phyloP scores from a whole-genome alignment of 2,113 vertebrate species.

The Bungarus multicinctus region DNA sequence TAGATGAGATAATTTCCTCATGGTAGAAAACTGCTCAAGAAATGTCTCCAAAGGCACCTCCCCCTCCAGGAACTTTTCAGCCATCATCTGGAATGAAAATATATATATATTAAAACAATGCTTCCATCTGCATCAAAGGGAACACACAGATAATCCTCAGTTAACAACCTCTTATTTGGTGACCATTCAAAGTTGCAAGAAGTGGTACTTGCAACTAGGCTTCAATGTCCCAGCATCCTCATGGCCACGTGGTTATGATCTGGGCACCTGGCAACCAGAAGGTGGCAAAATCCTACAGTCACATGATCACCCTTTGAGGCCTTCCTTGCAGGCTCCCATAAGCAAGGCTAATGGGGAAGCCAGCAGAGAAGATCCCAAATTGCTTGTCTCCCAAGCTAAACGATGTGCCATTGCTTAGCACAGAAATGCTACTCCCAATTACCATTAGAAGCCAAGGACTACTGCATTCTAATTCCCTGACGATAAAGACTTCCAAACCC shows the following conservation, averaged over 20 bases:
- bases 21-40: constrained; percentile 79
- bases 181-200: background rate
- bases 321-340: background rate
- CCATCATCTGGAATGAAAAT: constrained; percentile 75
- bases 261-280: background rate
- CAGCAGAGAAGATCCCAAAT: background rate
- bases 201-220: background rate
- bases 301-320: background rate
- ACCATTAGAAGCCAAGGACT: background rate
- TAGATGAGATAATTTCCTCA: constrained; percentile 82
- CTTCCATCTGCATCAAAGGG: background rate
- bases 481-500: background rate
- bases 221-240: background rate
- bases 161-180: background rate
- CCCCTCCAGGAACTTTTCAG: constrained; percentile 87
- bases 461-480: background rate
- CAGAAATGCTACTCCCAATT: background rate
- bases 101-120: fast-evolving
- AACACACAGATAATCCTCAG: background rate
- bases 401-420: background rate
- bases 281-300: background rate
- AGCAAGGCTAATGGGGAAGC: background rate
- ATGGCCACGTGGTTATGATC: background rate
- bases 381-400: background rate
- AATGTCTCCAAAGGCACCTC: constrained; percentile 82